Percentiles rank a stretch among this genome's conserved stretches.
These are phyloP conservation scores for Ceyx melanurus DNA, from an alignment of 2,113 vertebrate species.

Conservation along the genomic window DNA sequence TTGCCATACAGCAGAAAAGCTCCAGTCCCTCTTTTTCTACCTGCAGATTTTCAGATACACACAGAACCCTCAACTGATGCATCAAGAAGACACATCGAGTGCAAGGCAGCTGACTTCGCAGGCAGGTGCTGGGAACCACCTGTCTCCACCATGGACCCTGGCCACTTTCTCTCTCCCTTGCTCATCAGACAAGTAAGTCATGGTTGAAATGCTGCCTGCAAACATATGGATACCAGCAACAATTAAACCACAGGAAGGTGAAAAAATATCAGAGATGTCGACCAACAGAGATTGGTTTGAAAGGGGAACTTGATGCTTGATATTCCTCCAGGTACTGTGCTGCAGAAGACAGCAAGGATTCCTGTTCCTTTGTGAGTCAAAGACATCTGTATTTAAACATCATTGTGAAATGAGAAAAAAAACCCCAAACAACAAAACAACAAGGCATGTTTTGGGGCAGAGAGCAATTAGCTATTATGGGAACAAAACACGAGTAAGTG, in stretches of 20 bases:
- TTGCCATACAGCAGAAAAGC: neutral
- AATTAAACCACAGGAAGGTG: accelerated
- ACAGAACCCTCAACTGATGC: neutral
- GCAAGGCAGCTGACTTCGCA: neutral
- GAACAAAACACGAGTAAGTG: neutral
- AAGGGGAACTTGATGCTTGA: accelerated
- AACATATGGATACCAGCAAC: accelerated
- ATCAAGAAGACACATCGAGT: accelerated
- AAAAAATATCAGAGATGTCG: neutral
- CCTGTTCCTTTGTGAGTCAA: neutral
- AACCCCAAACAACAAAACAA: too few relatives aligned
- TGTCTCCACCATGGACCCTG: neutral
- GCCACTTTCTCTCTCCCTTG: neutral
- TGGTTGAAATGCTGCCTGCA: neutral
- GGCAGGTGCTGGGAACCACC: accelerated
- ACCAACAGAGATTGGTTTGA: neutral
- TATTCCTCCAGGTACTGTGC: accelerated
- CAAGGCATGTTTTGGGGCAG: neutral
- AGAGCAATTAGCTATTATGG: neutral
- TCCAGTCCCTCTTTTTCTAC: neutral
- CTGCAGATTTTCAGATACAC: accelerated
- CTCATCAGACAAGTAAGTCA: neutral
- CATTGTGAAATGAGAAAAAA: neutral
- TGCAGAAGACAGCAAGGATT: neutral
- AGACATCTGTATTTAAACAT: neutral